Conservation (phyloP, 2,888 invertebrate genomes). For the Cantharis flavilabris region DNA sequence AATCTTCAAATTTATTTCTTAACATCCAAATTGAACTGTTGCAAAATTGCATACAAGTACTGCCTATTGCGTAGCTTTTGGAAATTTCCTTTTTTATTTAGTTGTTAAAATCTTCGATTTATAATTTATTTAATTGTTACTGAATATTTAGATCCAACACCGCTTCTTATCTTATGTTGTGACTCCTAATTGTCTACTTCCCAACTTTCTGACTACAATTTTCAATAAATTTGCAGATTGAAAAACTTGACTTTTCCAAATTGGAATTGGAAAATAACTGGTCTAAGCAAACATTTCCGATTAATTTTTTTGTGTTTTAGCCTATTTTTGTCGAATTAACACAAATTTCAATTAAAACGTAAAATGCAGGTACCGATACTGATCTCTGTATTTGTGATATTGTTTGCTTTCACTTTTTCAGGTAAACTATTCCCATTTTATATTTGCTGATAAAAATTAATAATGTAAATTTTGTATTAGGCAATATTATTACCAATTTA, state of each 20-base stretch:
- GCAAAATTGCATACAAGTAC: no score
- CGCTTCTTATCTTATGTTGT: no score
- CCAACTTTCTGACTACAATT: background rate
- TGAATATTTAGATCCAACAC: no score
- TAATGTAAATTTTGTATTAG: conserved; percentile 46
- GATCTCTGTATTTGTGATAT: background rate
- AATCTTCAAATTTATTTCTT: no score
- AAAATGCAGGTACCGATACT: background rate
- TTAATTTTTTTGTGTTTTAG: background rate
- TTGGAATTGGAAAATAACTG: no score
- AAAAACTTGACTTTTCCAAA: background rate
- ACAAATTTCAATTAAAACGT: background rate
- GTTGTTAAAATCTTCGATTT: no score
- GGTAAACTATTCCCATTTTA: background rate
- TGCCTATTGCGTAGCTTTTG: no score
- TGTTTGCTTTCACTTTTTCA: background rate
- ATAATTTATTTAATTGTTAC: background rate
- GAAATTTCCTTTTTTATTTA: no score
- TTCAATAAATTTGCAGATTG: background rate
- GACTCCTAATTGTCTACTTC: no score
- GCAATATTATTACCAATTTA: conserved; percentile 67
- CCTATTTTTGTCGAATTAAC: background rate
- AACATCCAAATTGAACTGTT: no score
- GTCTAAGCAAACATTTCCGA: background rate
- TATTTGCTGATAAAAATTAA: background rate